These are phyloP conservation scores for Euura lappo DNA, from an alignment of 1,140 invertebrate genomes.

Conservation along the genomic window DNA sequence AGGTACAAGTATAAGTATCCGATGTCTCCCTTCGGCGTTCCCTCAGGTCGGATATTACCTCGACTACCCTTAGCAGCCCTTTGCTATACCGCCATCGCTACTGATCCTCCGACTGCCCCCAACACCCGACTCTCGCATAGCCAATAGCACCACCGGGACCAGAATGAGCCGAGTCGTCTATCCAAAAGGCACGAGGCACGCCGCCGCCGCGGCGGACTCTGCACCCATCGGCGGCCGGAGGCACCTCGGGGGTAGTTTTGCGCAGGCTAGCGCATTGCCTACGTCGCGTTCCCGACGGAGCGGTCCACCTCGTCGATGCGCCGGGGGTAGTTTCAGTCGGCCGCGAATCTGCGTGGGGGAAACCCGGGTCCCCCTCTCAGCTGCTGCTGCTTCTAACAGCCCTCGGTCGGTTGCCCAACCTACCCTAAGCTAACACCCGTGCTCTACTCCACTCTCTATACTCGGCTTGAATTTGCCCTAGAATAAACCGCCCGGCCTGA, in stretches of 20 bases:
- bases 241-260: conserved; percentile 43
- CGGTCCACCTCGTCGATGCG: conserved; percentile 9
- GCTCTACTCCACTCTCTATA: neutral
- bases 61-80: too few relatives aligned
- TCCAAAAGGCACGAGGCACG: neutral
- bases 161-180: too few relatives aligned
- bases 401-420: neutral
- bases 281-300: conserved; percentile 30
- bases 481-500: neutral
- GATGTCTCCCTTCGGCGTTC: too few relatives aligned
- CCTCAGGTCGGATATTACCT: too few relatives aligned
- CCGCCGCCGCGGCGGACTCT: neutral
- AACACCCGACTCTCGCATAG: too few relatives aligned
- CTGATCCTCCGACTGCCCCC: too few relatives aligned
- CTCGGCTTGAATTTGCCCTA: neutral
- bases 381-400: neutral
- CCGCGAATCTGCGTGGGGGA: conserved; percentile 58
- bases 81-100: too few relatives aligned
- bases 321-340: conserved; percentile 48
- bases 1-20: too few relatives aligned
- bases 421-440: too few relatives aligned
- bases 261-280: conserved; percentile 55
- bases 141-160: too few relatives aligned
- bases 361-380: conserved; percentile 19
- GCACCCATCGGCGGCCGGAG: conserved; percentile 10